A percentile compares a stretch with the other conserved stretches of the same genome.
phyloP scores from a whole-genome alignment of 2,797 vertebrate genomes.

The Sebastes oblongus region DNA sequence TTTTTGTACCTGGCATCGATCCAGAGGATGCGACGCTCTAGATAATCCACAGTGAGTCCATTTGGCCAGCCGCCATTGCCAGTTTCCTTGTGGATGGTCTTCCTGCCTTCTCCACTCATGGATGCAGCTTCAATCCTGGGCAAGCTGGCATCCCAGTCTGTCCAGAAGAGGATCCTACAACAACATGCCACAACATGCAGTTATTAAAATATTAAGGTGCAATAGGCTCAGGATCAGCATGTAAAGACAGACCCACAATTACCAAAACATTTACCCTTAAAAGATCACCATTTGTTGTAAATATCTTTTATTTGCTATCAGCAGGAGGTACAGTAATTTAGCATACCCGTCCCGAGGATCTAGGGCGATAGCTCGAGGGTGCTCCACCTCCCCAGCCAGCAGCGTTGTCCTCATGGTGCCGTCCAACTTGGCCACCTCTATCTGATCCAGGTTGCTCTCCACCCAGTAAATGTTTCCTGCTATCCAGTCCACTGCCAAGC shows the following conservation, averaged over 20 bases:
- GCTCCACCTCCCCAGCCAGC: constrained; percentile 93
- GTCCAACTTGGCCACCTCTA: constrained; percentile 93
- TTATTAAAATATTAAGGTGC: not conserved
- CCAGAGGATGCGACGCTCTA: constrained; percentile 95
- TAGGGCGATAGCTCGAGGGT: constrained; percentile 92
- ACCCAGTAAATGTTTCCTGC: constrained; percentile 99
- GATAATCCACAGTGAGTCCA: constrained; percentile 95
- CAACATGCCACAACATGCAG: not conserved
- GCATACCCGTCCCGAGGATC: constrained; percentile 88
- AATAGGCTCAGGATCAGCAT: not conserved
- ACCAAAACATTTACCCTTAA: not conserved
- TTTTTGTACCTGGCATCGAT: constrained; percentile 92
- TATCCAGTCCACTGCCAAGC: constrained; percentile 96
- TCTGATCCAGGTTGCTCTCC: constrained; percentile 97
- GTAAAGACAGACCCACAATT: not conserved
- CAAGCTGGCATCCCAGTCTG: constrained; percentile 97
- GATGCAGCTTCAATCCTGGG: constrained; percentile 96
- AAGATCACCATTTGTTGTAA: not conserved
- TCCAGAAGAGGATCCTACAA: constrained; percentile 96
- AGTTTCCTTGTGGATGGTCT: constrained; percentile 95
- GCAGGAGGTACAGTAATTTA: not conserved
- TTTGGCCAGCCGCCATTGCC: constrained; percentile 97
- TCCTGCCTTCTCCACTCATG: constrained; percentile 94
- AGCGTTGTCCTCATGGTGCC: constrained; percentile 93
- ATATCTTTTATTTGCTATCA: not conserved